phyloP scores from a whole-genome alignment of 2,113 vertebrate species.

The Odocoileus virginianus region DNA sequence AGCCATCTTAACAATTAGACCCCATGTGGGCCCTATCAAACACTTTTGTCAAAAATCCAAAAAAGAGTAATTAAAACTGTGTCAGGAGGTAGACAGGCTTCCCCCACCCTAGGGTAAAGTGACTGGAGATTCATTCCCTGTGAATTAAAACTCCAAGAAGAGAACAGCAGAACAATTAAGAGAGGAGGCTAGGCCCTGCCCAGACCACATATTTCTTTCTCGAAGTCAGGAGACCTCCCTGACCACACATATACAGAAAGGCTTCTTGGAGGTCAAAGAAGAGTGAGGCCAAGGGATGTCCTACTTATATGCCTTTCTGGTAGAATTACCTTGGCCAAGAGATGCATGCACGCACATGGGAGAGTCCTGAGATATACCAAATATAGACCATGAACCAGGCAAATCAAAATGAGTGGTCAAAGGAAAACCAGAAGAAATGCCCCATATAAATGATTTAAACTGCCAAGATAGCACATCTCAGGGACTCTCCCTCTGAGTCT shows the following conservation, averaged over 20 bases:
- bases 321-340: not conserved
- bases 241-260: not conserved
- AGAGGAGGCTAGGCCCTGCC: not conserved
- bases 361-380: not conserved
- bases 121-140: too few relatives aligned
- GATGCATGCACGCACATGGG: fast-evolving
- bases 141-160: not conserved
- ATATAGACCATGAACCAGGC: not conserved
- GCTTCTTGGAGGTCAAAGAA: not conserved
- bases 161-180: not conserved
- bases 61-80: not conserved
- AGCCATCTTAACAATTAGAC: too few relatives aligned
- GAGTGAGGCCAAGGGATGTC: not conserved
- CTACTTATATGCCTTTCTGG: not conserved
- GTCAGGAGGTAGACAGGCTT: too few relatives aligned
- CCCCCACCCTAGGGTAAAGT: too few relatives aligned
- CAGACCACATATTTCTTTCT: not conserved
- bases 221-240: not conserved
- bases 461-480: not conserved
- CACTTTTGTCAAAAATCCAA: not conserved
- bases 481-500: not conserved
- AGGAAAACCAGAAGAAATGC: not conserved
- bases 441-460: not conserved
- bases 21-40: too few relatives aligned
- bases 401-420: not conserved